Conservation (phyloP, 2,888 invertebrate species). For the Lissonota sp. region DNA sequence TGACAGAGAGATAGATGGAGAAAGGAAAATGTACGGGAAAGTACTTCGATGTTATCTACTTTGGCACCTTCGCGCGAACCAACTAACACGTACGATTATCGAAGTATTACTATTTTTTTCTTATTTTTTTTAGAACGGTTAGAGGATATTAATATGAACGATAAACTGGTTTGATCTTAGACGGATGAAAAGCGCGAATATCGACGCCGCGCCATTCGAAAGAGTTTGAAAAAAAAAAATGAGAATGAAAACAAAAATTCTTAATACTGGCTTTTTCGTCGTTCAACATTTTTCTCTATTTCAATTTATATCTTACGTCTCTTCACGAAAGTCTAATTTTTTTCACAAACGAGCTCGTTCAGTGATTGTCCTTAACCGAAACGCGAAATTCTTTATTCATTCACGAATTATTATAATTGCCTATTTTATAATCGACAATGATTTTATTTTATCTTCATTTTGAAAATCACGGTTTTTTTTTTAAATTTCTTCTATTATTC, state of each 20-base stretch:
- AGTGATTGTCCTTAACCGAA: constrained; percentile 83
- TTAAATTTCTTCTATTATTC: constrained; percentile 69
- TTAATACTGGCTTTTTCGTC: constrained; percentile 79
- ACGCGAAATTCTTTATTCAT: constrained; percentile 83
- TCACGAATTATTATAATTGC: constrained; percentile 65
- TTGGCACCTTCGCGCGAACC: constrained; percentile 75
- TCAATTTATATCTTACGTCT: constrained; percentile 57
- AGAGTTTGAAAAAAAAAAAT: constrained; percentile 23
- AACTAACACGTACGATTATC: constrained; percentile 42
- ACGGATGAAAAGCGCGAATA: constrained; percentile 49
- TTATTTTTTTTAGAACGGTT: constrained; percentile 38
- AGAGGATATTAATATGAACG: constrained; percentile 44
- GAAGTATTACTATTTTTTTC: constrained; percentile 8
- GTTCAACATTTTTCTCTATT: constrained; percentile 70
- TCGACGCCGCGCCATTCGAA: constrained; percentile 26
- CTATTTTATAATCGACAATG: constrained; percentile 55
- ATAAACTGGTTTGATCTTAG: constrained; percentile 61
- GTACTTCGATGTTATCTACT: constrained; percentile 70
- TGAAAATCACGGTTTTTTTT: constrained; percentile 39
- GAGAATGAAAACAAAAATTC: constrained; percentile 58
- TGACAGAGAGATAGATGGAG: constrained; percentile 10
- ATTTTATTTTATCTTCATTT: constrained; percentile 34
- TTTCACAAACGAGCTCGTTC: constrained; percentile 72
- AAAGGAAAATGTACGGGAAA: constrained; percentile 19
- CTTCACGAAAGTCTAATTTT: constrained; percentile 40